phyloP scores from a whole-genome alignment of 2,888 invertebrate species.

The Automeris io region DNA sequence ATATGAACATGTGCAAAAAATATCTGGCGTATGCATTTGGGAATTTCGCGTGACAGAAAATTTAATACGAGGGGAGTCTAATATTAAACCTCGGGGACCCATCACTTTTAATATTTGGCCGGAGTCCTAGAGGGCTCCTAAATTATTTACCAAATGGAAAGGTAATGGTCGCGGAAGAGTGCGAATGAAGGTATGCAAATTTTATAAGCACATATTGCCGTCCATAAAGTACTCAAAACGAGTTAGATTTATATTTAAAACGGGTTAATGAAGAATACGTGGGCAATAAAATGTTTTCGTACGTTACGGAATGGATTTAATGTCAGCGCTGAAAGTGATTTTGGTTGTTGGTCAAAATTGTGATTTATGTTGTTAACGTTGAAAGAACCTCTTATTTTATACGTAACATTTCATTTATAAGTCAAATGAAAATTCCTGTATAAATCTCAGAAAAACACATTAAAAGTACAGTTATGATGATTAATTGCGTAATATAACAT shows the following conservation, averaged over 20 bases:
- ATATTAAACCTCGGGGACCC: slow-evolving; percentile 76
- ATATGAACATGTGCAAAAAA: slow-evolving; percentile 77
- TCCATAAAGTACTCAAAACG: slow-evolving; percentile 40
- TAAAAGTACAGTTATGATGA: too few relatives aligned
- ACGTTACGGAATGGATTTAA: slow-evolving; percentile 25
- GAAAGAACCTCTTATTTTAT: slow-evolving; percentile 20
- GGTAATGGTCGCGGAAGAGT: slow-evolving; percentile 73
- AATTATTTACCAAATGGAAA: slow-evolving; percentile 77
- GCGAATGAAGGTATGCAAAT: slow-evolving; percentile 74
- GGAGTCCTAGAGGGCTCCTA: slow-evolving; percentile 71
- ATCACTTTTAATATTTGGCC: slow-evolving; percentile 77
- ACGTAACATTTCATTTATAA: slow-evolving; percentile 7
- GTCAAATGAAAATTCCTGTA: not conserved
- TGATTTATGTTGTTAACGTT: slow-evolving; percentile 30
- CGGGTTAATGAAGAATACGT: slow-evolving; percentile 52
- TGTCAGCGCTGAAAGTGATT: slow-evolving; percentile 42
- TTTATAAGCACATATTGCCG: slow-evolving; percentile 68
- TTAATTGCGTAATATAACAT: too few relatives aligned
- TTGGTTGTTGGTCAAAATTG: slow-evolving; percentile 44
- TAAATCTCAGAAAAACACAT: not conserved
- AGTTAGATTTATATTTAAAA: slow-evolving; percentile 44
- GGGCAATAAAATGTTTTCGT: slow-evolving; percentile 32
- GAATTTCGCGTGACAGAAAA: slow-evolving; percentile 76
- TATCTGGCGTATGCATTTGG: slow-evolving; percentile 74
- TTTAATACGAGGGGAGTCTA: slow-evolving; percentile 76